A percentile compares a stretch with the other conserved stretches of the same genome.
These are phyloP conservation scores for Muschampia plurimacula DNA, from an alignment of 2,888 invertebrate genomes.

Conservation along the genomic window DNA sequence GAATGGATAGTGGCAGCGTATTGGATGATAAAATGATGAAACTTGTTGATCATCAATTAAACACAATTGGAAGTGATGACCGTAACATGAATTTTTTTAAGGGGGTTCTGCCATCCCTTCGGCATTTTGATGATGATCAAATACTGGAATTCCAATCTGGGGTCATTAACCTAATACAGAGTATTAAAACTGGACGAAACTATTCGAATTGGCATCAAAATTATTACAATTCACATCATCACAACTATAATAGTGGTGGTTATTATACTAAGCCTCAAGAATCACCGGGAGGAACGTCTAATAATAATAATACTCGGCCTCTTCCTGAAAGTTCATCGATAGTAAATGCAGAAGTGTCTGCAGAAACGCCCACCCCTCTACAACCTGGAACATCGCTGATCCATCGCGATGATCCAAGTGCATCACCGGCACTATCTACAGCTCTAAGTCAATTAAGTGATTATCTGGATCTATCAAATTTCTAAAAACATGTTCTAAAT, in stretches of 20 bases:
- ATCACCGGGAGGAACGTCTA: conserved; percentile 22
- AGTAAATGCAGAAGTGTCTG: conserved; percentile 8
- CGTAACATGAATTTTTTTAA: conserved; percentile 20
- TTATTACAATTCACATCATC: conserved; percentile 20
- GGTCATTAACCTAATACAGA: conserved; percentile 23
- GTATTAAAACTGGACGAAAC: conserved; percentile 21
- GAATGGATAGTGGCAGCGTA: conserved; percentile 18
- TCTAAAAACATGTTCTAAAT: conserved; percentile 8
- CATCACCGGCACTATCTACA: conserved; percentile 8
- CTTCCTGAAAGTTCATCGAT: conserved; percentile 7
- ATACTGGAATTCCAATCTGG: conserved; percentile 14
- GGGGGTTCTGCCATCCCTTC: conserved; percentile 20
- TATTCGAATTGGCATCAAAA: conserved; percentile 22
- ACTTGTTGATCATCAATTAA: conserved; percentile 23
- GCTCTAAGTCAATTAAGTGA: conserved; percentile 7
- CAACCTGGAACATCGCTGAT: conserved; percentile 8
- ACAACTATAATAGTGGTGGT: conserved; percentile 18
- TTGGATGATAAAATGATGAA: conserved; percentile 21
- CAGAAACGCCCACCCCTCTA: conserved; percentile 8
- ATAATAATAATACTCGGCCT: conserved; percentile 13
- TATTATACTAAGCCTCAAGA: conserved; percentile 23
- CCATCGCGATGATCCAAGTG: conserved; percentile 8
- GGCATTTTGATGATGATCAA: conserved; percentile 20
- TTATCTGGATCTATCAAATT: conserved; percentile 7
- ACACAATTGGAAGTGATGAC: conserved; percentile 22